Percentiles rank a stretch among this genome's conserved stretches.
Evolutionary conservation across 2,888 invertebrate species (phyloP).

Genomic region (Linnaemya vulpina): DNA sequence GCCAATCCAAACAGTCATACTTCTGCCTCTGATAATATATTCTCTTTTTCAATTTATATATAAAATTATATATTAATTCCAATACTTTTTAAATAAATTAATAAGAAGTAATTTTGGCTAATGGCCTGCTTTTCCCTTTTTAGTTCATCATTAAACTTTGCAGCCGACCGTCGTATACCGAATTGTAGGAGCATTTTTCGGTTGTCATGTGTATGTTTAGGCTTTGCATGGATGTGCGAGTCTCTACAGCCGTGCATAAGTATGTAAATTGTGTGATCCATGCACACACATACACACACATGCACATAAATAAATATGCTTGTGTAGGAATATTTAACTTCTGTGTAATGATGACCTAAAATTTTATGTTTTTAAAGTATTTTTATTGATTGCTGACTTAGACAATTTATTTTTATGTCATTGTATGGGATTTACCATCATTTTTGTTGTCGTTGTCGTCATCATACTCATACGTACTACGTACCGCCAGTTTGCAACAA

Average conservation of each 20-base stretch:
- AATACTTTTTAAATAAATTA: no score
- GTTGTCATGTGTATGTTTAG: neutral
- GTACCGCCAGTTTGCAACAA: constrained; percentile 29
- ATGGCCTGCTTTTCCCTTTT: no score
- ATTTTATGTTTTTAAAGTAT: constrained; percentile 71
- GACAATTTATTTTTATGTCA: constrained; percentile 72
- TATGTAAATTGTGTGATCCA: constrained; percentile 34
- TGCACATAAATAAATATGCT: neutral
- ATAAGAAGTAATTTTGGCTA: no score
- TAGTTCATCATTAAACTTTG: no score
- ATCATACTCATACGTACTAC: constrained; percentile 27
- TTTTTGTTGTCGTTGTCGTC: constrained; percentile 52
- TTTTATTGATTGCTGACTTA: constrained; percentile 72
- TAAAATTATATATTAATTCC: no score
- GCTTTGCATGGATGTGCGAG: neutral
- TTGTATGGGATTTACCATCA: constrained; percentile 68
- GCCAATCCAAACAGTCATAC: no score
- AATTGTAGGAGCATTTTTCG: constrained; percentile 14
- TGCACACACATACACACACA: neutral
- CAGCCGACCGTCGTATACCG: constrained; percentile 2
- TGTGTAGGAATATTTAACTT: constrained; percentile 49
- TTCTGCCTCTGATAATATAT: no score
- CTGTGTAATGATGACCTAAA: constrained; percentile 71
- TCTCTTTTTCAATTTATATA: no score
- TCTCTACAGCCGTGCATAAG: neutral